Evolutionary conservation across 2,113 vertebrate genomes (phyloP).

Genomic region (Anhinga anhinga): DNA sequence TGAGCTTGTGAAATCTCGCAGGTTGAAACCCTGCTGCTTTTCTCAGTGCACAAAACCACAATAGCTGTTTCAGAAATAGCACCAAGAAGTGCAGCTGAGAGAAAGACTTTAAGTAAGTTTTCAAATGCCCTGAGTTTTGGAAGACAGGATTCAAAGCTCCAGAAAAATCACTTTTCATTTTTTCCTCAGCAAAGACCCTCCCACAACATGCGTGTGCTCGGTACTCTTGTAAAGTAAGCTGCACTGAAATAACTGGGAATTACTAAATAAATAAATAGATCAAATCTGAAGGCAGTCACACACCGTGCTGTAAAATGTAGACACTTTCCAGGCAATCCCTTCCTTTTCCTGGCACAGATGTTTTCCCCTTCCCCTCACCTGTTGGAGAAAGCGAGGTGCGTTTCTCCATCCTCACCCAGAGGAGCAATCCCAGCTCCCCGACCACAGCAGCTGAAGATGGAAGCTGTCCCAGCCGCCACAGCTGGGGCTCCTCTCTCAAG

Average conservation of each 20-base stretch:
- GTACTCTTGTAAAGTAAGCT: background rate
- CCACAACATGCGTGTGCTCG: accelerated
- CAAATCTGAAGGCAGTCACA: background rate
- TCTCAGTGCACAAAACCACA: background rate
- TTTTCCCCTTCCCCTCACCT: background rate
- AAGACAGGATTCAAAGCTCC: background rate
- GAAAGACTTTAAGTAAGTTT: background rate
- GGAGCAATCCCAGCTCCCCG: background rate
- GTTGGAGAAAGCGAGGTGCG: background rate
- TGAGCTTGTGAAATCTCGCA: background rate
- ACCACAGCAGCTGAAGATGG: background rate
- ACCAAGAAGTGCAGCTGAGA: background rate
- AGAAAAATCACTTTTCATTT: background rate
- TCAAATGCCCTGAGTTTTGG: background rate
- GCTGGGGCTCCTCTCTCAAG: background rate
- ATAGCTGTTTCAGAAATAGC: background rate
- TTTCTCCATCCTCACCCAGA: background rate
- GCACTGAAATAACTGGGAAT: background rate
- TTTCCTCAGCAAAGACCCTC: background rate
- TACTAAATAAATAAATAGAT: background rate
- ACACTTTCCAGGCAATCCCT: background rate
- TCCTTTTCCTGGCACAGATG: background rate
- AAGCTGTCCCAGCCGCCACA: background rate
- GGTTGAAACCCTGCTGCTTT: background rate
- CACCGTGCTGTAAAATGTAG: background rate